These are phyloP conservation scores for Stenichneumon culpator DNA, from an alignment of 2,888 invertebrate genomes.

Conservation along the genomic window DNA sequence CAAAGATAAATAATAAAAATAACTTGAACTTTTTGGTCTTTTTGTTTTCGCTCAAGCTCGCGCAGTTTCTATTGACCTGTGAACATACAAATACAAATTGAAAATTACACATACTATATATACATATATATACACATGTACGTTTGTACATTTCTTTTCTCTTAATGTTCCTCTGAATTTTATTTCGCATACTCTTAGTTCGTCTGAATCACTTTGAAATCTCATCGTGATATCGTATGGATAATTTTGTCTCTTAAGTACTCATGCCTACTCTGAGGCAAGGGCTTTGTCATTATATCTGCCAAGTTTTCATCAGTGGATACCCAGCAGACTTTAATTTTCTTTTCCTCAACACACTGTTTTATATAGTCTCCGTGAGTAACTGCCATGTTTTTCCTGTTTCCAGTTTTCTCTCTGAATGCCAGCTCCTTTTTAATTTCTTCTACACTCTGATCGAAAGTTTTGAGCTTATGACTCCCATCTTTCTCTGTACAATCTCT, in stretches of 20 bases:
- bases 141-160: too few relatives aligned
- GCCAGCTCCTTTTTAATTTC: too few relatives aligned
- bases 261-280: slow-evolving; percentile 40
- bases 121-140: too few relatives aligned
- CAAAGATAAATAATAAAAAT: too few relatives aligned
- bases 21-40: too few relatives aligned
- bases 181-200: not conserved
- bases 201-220: not conserved
- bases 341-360: slow-evolving; percentile 65
- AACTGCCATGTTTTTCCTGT: slow-evolving; percentile 63
- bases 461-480: slow-evolving; percentile 67
- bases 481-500: slow-evolving; percentile 64
- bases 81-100: too few relatives aligned
- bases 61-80: too few relatives aligned
- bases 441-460: too few relatives aligned
- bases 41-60: too few relatives aligned
- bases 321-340: slow-evolving; percentile 67
- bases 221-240: not conserved
- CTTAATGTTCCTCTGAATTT: too few relatives aligned
- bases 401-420: slow-evolving; percentile 24
- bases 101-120: too few relatives aligned
- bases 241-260: slow-evolving; percentile 30
- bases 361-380: slow-evolving; percentile 69
- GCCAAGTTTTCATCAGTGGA: slow-evolving; percentile 63
- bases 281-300: slow-evolving; percentile 66